phyloP scores from a whole-genome alignment of 1,140 invertebrate genomes.

The Drosophila nigrodunni region DNA sequence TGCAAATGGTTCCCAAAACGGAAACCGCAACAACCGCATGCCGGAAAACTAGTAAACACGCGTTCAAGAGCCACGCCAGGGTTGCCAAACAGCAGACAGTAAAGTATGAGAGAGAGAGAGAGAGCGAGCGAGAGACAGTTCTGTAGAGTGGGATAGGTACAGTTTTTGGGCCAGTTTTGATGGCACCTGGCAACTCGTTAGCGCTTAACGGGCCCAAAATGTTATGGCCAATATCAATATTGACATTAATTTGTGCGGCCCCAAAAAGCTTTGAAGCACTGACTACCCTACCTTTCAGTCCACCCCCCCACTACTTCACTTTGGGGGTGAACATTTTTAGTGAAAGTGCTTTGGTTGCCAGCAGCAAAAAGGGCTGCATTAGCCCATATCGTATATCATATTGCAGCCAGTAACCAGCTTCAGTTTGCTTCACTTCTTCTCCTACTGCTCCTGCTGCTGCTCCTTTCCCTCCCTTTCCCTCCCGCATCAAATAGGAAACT shows the following conservation, averaged over 20 bases:
- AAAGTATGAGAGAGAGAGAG: neutral
- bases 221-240: slow-evolving; percentile 70
- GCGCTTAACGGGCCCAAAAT: slow-evolving; percentile 58
- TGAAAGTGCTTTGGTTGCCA: slow-evolving; percentile 43
- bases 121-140: neutral
- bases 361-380: slow-evolving; percentile 36
- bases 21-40: slow-evolving; percentile 59
- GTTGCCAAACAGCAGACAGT: too few species aligned
- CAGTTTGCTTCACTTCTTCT: neutral
- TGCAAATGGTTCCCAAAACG: slow-evolving; percentile 36
- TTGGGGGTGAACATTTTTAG: neutral
- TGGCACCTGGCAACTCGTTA: slow-evolving; percentile 64
- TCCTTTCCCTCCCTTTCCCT: neutral
- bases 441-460: neutral
- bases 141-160: neutral
- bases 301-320: neutral
- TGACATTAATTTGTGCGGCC: slow-evolving; percentile 68
- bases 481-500: neutral
- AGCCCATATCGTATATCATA: slow-evolving; percentile 72
- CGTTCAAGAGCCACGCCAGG: slow-evolving; percentile 2
- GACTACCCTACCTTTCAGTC: neutral
- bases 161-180: slow-evolving; percentile 14
- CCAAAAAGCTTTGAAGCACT: slow-evolving; percentile 19
- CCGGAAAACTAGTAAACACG: slow-evolving; percentile 61
- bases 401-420: slow-evolving; percentile 24